Evolutionary conservation across 2,113 vertebrate species (phyloP), one percentile per base, ranked within the genome.

Genomic region (Alces alces): DNA sequence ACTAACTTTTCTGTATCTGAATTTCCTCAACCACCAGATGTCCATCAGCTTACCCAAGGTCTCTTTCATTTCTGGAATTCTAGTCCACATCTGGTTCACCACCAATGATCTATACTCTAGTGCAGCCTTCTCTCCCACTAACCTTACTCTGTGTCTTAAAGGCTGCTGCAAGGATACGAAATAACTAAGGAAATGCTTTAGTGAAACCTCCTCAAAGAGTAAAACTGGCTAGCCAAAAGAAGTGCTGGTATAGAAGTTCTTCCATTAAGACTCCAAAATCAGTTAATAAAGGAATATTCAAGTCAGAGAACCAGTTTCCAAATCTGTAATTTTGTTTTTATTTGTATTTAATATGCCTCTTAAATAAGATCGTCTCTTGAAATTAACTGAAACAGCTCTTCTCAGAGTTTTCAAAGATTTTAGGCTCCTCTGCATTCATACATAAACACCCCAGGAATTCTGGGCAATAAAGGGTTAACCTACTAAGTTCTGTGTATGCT

Each of bases 401-500:
- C 33, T 93, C 39, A 73, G 52, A 84, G 55, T 60, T 87, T 78
- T 86, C 39, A 93, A 55, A 27, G 79, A 82, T 21, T 92, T 87
- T 78, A 78, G 16, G 61, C 23, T 94, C 89, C 91, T 98, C 93
- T 79, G 95, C 97, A 98, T 96, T 98, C 98, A 98, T 61, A 91
- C 33, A 70, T 97, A 83, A 96, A 80, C 91, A 98, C 61, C 84
- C 85, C 94, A 97, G 96, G 96, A 97, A 97, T 0, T 8, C 58
- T 91, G 96, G 92, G 89, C 95, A 98, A 73, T 96, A 96, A 98
- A 98, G 97, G 90, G 98, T 98, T 99, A 99, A 98, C 98, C 98
- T 98, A 99, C 98, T 98, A 98, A 98, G 97, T 98, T 98, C 97
- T 98, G 13, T 98, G 97, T 98, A 97, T 98, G 96, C 96, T 98